Conservation (phyloP, 2,888 invertebrate species). For the Lycaena phlaeas region DNA sequence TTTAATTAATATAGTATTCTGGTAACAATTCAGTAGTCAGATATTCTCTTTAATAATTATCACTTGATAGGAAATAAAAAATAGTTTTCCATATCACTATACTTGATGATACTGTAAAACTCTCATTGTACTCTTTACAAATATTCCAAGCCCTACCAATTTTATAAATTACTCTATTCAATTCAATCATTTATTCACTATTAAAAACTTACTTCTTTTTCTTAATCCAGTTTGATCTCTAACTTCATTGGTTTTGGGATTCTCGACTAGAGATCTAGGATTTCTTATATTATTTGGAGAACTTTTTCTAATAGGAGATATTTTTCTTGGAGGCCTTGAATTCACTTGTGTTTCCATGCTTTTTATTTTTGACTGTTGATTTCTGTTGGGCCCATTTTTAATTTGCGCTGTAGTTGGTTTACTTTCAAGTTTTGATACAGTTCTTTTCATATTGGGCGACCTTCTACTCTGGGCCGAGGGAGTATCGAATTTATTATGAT, state of each 20-base stretch:
- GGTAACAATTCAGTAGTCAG: too few relatives aligned
- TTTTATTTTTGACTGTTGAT: too few relatives aligned
- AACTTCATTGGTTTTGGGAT: constrained; percentile 27
- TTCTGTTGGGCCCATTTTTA: too few relatives aligned
- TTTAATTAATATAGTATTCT: too few relatives aligned
- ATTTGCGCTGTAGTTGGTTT: constrained; percentile 22
- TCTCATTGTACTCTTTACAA: too few relatives aligned
- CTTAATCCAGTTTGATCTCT: constrained; percentile 30
- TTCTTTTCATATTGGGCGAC: constrained; percentile 28
- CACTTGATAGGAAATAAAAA: too few relatives aligned
- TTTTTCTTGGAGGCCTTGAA: constrained; percentile 17
- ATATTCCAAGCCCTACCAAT: not conserved
- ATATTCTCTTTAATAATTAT: too few relatives aligned
- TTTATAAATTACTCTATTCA: too few relatives aligned
- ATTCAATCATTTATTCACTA: not conserved
- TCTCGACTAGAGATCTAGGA: constrained; percentile 37
- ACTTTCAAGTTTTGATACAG: constrained; percentile 27
- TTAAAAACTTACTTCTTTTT: constrained; percentile 39
- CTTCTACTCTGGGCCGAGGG: constrained; percentile 26
- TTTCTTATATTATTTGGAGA: constrained; percentile 37
- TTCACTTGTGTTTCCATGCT: constrained; percentile 24
- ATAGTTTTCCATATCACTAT: too few relatives aligned
- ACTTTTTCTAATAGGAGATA: constrained; percentile 26
- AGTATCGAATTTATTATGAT: constrained; percentile 26
- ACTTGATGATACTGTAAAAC: too few relatives aligned